Evolutionary conservation across 2,888 invertebrate genomes (phyloP).

Genomic region (Tupiocoris notatus): DNA sequence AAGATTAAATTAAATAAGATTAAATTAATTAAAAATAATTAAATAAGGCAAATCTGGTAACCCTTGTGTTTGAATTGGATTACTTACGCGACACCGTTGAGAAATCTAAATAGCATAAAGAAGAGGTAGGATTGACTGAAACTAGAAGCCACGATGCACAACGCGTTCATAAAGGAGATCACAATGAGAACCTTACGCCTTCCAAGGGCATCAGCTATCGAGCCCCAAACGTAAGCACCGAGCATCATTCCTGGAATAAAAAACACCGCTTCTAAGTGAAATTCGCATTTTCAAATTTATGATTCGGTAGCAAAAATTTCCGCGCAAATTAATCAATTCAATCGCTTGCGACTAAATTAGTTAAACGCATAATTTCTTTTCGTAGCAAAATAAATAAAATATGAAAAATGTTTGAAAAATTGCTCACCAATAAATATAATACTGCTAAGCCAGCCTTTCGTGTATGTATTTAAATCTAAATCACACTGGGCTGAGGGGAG

Average conservation of each 20-base stretch:
- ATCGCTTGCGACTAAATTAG: no score
- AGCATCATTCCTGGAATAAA: conserved; percentile 85
- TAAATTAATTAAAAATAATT: no score
- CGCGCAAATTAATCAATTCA: no score
- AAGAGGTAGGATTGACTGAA: conserved; percentile 84
- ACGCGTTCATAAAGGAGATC: conserved; percentile 84
- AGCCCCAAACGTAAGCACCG: conserved; percentile 90
- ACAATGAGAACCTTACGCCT: conserved; percentile 84
- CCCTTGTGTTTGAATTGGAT: not conserved
- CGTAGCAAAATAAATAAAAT: not conserved
- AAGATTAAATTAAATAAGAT: no score
- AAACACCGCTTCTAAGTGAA: no score
- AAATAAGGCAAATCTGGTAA: not conserved
- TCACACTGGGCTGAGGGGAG: conserved; percentile 91
- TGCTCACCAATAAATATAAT: conserved; percentile 61
- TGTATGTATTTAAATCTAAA: conserved; percentile 77
- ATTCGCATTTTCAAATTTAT: no score
- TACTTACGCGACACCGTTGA: conserved; percentile 92
- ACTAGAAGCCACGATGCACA: conserved; percentile 87
- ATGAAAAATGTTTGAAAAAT: conserved; percentile 19
- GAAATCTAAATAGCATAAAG: conserved; percentile 85
- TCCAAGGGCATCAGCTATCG: conserved; percentile 83
- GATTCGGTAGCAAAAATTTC: no score
- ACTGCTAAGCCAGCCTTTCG: conserved; percentile 74
- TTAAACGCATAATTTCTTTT: not conserved